These are phyloP conservation scores for Heliornis fulica DNA, from an alignment of 2,113 vertebrate genomes.

Conservation along the genomic window DNA sequence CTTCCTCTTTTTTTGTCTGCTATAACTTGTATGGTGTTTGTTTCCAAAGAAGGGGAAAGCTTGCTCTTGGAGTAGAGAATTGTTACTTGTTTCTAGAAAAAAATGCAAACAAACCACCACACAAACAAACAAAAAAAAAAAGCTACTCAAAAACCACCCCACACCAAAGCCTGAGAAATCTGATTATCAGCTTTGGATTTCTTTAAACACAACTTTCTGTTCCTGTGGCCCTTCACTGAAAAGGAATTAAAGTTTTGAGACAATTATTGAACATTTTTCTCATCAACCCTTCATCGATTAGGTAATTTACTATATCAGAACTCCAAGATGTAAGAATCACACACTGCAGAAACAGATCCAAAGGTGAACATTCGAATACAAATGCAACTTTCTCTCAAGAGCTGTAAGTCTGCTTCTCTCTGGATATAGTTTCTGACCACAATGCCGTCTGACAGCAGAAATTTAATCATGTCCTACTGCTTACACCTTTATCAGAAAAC, in stretches of 20 bases:
- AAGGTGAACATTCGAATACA: background rate
- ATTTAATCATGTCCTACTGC: constrained; percentile 7
- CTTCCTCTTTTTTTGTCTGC: background rate
- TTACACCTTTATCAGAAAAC: constrained; percentile 12
- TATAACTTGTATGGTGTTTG: background rate
- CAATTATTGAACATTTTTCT: background rate
- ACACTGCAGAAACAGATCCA: background rate
- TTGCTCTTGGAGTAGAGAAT: background rate
- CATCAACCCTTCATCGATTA: background rate
- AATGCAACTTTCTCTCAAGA: background rate
- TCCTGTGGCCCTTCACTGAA: background rate
- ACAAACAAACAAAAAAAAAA: too few species aligned
- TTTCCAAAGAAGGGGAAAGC: background rate
- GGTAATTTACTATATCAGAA: background rate
- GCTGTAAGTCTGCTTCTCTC: background rate
- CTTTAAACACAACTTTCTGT: background rate
- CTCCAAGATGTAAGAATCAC: background rate
- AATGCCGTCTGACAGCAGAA: background rate
- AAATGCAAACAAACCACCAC: too few species aligned
- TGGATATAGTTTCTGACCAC: background rate
- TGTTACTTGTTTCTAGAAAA: background rate
- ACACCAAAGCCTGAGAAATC: background rate
- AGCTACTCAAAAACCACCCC: too few species aligned
- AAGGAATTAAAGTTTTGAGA: background rate
- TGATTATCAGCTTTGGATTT: background rate